Base-by-base conservation (phyloP, 2,113 vertebrate genomes). In the Natator depressus region DNA sequence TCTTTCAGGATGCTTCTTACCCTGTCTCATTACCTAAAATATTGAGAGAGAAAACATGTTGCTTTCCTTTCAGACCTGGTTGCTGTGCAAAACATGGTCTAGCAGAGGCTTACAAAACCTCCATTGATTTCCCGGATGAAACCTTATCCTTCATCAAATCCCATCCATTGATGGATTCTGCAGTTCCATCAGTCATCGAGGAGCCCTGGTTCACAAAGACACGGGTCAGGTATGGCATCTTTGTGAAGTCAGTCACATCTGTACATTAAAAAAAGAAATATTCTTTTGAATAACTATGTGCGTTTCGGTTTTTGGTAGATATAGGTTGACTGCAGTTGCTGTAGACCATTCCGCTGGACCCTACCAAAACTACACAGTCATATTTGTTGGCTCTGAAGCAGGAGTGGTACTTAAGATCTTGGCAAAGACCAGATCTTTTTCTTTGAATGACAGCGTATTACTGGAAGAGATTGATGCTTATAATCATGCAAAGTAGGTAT, bases 151-250 rank as follows among this genome's bases (percentile, higher is more conserved):
- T 99, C 98, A 99, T 99, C 98, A 99, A 99, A 97, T 99, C 99
- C 87, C 99, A 99, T 96, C 99, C 99, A 10, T 97, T 99, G 91
- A 99, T 99, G 99, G 99, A 99, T 97, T 98, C 98, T 29, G 99
- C 99, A 1, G 99, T 99, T 85, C 99, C 99, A 2, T 99, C 99
- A 29, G 98, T 99, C 14, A 98, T 98, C 24, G 99, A 99, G 4
- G 99, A 99, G 97, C 99, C 99, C 14, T 99, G 99, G 99, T 99
- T 99, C 98, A 99, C 99, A 51, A 99, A 99, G 98, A 99, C 99
- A 9, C 99, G 99, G 54, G 99, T 99, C 98, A 99, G 99, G 99
- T 99, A 98, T 88, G 96, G 22, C 22, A 4, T 2, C 3, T 0
- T n/a, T 10, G 51, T 46, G 16, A 87, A 81, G 11, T 46, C 47